Conservation (phyloP, 2,113 vertebrate species). For the Promerops cafer region DNA sequence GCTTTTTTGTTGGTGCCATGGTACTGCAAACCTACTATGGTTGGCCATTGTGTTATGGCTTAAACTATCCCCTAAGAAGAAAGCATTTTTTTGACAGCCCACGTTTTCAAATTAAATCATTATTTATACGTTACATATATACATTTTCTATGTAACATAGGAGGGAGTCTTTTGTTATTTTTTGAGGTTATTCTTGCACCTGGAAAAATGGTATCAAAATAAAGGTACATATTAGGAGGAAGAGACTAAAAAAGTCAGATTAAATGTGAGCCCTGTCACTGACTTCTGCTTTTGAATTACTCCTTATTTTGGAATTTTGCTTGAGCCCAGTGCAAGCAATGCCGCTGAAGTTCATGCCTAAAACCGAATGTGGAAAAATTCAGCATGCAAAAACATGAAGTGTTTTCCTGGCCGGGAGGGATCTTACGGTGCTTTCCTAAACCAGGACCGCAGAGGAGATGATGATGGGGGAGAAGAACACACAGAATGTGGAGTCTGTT, state of each 20-base stretch:
- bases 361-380: not conserved
- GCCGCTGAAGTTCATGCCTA: rapidly evolving
- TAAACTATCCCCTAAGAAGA: not conserved
- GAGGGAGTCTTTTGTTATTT: not conserved
- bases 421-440: not conserved
- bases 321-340: not conserved
- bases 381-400: not conserved
- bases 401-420: rapidly evolving
- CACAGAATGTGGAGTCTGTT: not conserved
- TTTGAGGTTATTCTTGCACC: not conserved
- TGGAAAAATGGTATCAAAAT: not conserved
- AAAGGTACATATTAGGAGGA: not conserved
- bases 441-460: rapidly evolving
- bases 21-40: not conserved
- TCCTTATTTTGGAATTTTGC: not conserved
- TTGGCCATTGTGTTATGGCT: not conserved
- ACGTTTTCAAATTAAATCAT: not conserved
- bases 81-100: not conserved
- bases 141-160: not conserved
- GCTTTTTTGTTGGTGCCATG: not conserved
- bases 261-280: rapidly evolving
- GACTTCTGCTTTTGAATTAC: not conserved
- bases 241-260: not conserved
- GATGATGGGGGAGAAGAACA: not conserved
- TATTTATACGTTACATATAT: too few species aligned